Conservation (phyloP, 2,113 vertebrate genomes). For the Antechinus stuartii region DNA sequence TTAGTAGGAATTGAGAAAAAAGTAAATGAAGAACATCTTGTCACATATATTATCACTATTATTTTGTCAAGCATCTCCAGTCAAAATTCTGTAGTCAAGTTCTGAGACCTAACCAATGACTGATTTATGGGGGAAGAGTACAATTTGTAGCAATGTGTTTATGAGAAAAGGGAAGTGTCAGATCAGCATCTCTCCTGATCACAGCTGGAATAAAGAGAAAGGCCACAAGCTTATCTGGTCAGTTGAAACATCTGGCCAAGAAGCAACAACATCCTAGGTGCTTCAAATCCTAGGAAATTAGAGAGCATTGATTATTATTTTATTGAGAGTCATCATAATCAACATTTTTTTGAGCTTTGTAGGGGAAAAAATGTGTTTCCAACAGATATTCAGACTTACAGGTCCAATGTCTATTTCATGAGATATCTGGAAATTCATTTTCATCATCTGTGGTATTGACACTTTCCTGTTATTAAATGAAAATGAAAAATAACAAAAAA, state of each 20-base stretch:
- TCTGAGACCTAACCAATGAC: not conserved
- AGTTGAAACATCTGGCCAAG: conserved; percentile 58
- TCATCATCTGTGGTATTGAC: conserved; percentile 27
- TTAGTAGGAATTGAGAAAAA: conserved; percentile 1
- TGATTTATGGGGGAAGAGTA: not conserved
- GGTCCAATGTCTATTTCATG: conserved; percentile 40
- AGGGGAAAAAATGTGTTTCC: conserved; percentile 15
- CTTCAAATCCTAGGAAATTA: conserved; percentile 17
- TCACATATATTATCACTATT: conserved; percentile 44
- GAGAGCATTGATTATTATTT: conserved; percentile 45
- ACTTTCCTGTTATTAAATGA: not conserved
- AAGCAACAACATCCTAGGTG: conserved; percentile 31
- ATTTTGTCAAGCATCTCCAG: conserved; percentile 17
- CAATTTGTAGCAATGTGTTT: not conserved
- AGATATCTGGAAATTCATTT: conserved; percentile 24
- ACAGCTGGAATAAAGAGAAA: conserved; percentile 36
- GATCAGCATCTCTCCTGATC: conserved; percentile 14
- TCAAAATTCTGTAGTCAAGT: not conserved
- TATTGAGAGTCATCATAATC: conserved; percentile 41
- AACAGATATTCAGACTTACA: not conserved
- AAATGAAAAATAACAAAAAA: not conserved
- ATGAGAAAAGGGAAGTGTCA: not conserved
- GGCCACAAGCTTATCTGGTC: conserved; percentile 39
- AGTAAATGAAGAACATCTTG: not conserved
- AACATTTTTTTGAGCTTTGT: conserved; percentile 34